Evolutionary conservation across 2,797 vertebrate genomes (phyloP), one percentile per base, ranked within the genome.

Genomic region (Sparus aurata): DNA sequence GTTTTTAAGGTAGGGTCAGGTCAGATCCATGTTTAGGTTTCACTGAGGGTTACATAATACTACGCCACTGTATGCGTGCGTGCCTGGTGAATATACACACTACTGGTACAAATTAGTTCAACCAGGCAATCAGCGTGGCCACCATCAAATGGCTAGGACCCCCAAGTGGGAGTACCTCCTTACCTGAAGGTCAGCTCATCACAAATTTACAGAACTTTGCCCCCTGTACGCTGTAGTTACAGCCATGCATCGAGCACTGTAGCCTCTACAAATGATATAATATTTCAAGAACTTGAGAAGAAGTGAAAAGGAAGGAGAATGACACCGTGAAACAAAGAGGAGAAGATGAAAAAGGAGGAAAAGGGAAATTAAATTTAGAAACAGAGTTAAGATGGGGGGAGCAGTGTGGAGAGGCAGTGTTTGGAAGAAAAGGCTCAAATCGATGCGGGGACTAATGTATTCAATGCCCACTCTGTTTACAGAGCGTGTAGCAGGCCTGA

Each of bases 61-160:
- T 34, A 5, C 6, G 1, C 30, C 30, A 34, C 5, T 34, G 30
- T 30, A 7, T 30, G 30, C 30, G 25, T 34, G 30, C 6, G n/a
- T 45, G 47, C 53, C 55, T 72, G 49, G 22, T 25, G 45, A 55
- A 62, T 12, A 66, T 61, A 71, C 70, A 61, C 63, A 74, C 30
- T 0, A 27, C 45, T 20, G 47, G 43, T 30, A 66, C 58, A 84
- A 69, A 96, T 97, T 96, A 96, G 95, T 96, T 95, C 93, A 92
- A 94, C 92, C 94, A 95, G 96, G 92, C 95, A 95, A 96, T 96
- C 95, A 96, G 95, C 93, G 92, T 91, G 95, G 94, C 96, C 95
- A 91, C 96, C 95, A 93, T 61, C 95, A 45, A 76, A 69, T 61
- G 92, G 34, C 47, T 1, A 57, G 69, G 75, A 85, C 80, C 84